Evolutionary conservation across 1,140 invertebrate species (phyloP).

Genomic region (Tetramorium alpestre): DNA sequence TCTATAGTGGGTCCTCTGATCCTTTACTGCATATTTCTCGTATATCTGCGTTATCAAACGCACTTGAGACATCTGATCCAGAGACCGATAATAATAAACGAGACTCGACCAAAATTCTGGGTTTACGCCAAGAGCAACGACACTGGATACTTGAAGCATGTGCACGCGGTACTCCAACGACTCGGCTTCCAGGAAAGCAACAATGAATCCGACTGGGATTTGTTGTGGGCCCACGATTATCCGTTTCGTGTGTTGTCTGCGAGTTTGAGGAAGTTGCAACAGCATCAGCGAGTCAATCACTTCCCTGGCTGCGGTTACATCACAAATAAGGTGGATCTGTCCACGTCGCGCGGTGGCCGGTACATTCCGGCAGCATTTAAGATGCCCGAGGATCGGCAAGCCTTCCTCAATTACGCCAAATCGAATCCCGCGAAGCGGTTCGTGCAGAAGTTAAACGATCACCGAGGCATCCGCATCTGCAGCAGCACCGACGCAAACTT

Average conservation of each 20-base stretch:
- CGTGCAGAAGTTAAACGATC: slow-evolving; percentile 97
- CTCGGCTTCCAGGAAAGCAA: slow-evolving; percentile 90
- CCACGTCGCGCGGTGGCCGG: slow-evolving; percentile 89
- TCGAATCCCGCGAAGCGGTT: slow-evolving; percentile 91
- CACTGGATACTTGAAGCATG: slow-evolving; percentile 91
- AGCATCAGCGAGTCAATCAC: slow-evolving; percentile 95
- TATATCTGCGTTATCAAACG: slow-evolving; percentile 68
- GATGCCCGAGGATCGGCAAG: slow-evolving; percentile 91
- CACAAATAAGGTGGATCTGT: slow-evolving; percentile 97
- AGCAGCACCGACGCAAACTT: slow-evolving; percentile 91
- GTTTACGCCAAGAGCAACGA: slow-evolving; percentile 87
- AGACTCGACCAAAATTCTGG: slow-evolving; percentile 83
- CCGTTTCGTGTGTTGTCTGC: slow-evolving; percentile 90
- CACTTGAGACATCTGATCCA: slow-evolving; percentile 56
- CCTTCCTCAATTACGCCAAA: slow-evolving; percentile 90
- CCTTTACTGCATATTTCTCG: slow-evolving; percentile 73
- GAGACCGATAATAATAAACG: slow-evolving; percentile 48
- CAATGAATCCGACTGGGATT: slow-evolving; percentile 91
- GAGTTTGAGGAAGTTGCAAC: slow-evolving; percentile 88
- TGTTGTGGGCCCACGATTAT: slow-evolving; percentile 98
- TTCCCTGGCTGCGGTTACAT: slow-evolving; percentile 98
- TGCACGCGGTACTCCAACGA: slow-evolving; percentile 90
- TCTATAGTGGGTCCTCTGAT: slow-evolving; percentile 69
- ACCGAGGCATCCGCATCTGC: slow-evolving; percentile 94
- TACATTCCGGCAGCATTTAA: slow-evolving; percentile 95